A percentile compares a stretch with the other conserved stretches of the same genome.
phyloP scores from a whole-genome alignment of 1,140 invertebrate genomes.

The Hyposmocoma kahamanoa region DNA sequence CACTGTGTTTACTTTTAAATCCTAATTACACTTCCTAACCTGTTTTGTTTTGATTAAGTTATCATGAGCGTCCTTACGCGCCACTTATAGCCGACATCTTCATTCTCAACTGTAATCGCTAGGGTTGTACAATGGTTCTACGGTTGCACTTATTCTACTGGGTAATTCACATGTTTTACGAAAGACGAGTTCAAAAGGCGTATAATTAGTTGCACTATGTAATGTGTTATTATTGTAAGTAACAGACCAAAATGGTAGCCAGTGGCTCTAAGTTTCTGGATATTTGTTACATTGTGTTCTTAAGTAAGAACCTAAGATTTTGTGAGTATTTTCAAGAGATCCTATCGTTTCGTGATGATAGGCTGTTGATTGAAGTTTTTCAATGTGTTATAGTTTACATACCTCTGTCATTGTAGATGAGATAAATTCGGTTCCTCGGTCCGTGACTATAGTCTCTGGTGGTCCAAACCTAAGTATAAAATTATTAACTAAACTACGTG shows the following conservation, averaged over 20 bases:
- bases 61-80: not conserved
- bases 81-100: constrained; percentile 1
- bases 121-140: constrained; percentile 3
- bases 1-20: not conserved
- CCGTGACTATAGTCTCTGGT: constrained; percentile 3
- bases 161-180: constrained; percentile 1
- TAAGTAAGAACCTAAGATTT: not conserved
- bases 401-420: constrained; percentile 1
- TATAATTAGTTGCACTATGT: constrained; percentile 1
- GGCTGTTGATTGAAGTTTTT: not conserved
- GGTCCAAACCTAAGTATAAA: constrained; percentile 10
- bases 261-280: not conserved
- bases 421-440: constrained; percentile 1
- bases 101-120: constrained; percentile 2
- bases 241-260: not conserved
- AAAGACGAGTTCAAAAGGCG: constrained; percentile 7
- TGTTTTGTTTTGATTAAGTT: not conserved
- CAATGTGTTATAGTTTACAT: constrained; percentile 1
- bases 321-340: constrained; percentile 6
- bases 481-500: constrained; percentile 11
- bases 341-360: constrained; percentile 4
- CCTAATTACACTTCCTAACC: not conserved
- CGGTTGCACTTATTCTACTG: not conserved
- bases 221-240: not conserved
- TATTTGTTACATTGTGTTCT: not conserved